Evolutionary conservation across 2,888 invertebrate species (phyloP).

Genomic region (Melinaea marsaeus): DNA sequence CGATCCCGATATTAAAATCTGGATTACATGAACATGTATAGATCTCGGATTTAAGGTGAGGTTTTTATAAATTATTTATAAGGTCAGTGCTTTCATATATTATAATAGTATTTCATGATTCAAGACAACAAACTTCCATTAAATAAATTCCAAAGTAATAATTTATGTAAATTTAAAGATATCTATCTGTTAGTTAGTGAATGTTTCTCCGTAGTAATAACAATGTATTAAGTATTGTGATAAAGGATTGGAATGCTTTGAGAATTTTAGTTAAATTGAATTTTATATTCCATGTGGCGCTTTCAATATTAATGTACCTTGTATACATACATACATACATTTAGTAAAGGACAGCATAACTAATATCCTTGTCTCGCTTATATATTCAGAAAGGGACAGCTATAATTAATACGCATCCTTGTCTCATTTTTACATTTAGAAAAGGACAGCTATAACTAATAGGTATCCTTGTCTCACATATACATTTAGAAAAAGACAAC

Average conservation of each 20-base stretch:
- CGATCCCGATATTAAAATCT: not conserved
- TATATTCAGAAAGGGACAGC: too few relatives aligned
- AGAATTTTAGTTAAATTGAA: constrained; percentile 12
- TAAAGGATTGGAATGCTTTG: constrained; percentile 19
- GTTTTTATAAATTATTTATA: constrained; percentile 9
- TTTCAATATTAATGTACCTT: not conserved
- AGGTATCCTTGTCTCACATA: not conserved
- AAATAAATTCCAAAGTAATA: too few relatives aligned
- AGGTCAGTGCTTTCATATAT: constrained; percentile 10
- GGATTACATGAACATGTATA: too few relatives aligned
- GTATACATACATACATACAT: too few relatives aligned
- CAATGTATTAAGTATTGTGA: constrained; percentile 20
- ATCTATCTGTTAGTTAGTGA: not conserved
- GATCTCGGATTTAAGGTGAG: not conserved
- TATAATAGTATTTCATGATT: not conserved
- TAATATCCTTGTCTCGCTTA: too few relatives aligned
- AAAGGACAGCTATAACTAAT: too few relatives aligned
- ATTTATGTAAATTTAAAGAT: too few relatives aligned
- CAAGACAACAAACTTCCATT: too few relatives aligned
- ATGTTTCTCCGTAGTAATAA: not conserved
- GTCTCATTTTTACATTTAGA: too few relatives aligned
- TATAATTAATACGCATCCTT: too few relatives aligned
- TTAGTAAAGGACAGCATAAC: too few relatives aligned
- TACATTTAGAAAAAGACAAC: constrained; percentile 7
- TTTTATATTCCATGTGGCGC: constrained; percentile 12